Percentiles rank a stretch among this genome's conserved stretches.
These are phyloP conservation scores for Yponomeuta malinellus DNA, from an alignment of 2,888 invertebrate genomes.

Conservation along the genomic window DNA sequence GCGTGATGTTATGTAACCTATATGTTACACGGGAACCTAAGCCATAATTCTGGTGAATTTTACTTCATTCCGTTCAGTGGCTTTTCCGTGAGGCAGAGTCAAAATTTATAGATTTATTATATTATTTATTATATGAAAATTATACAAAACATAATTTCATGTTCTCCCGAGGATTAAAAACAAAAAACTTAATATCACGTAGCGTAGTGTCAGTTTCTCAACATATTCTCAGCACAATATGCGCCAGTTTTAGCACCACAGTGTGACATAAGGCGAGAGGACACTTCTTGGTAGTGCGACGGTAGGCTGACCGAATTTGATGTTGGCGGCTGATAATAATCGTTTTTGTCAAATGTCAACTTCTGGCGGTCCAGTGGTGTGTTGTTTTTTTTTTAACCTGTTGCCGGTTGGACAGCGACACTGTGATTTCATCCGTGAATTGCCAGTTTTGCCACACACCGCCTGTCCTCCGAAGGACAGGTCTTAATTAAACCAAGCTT, in stretches of 20 bases:
- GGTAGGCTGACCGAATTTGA: slow-evolving; percentile 71
- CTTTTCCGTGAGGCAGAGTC: too few relatives aligned
- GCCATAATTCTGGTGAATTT: too few relatives aligned
- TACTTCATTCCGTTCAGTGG: too few relatives aligned
- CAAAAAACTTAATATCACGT: too few relatives aligned
- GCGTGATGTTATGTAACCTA: too few relatives aligned
- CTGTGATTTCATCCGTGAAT: not conserved
- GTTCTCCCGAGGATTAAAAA: too few relatives aligned
- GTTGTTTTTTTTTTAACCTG: slow-evolving; percentile 30
- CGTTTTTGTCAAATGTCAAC: slow-evolving; percentile 75
- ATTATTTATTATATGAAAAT: too few relatives aligned
- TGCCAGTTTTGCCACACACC: slow-evolving; percentile 1
- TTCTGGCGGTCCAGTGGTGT: slow-evolving; percentile 60
- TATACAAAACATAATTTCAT: too few relatives aligned
- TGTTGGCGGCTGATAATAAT: slow-evolving; percentile 50
- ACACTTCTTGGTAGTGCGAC: slow-evolving; percentile 28
- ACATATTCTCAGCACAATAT: not conserved
- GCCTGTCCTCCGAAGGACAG: not conserved
- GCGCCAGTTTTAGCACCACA: not conserved
- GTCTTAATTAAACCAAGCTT: not conserved
- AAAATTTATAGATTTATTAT: too few relatives aligned
- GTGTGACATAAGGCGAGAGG: not conserved
- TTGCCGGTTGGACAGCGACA: slow-evolving; percentile 22
- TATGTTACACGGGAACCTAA: too few relatives aligned
- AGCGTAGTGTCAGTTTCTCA: too few relatives aligned